phyloP scores from a whole-genome alignment of 2,888 invertebrate species.

The Drosophila sordidula region DNA sequence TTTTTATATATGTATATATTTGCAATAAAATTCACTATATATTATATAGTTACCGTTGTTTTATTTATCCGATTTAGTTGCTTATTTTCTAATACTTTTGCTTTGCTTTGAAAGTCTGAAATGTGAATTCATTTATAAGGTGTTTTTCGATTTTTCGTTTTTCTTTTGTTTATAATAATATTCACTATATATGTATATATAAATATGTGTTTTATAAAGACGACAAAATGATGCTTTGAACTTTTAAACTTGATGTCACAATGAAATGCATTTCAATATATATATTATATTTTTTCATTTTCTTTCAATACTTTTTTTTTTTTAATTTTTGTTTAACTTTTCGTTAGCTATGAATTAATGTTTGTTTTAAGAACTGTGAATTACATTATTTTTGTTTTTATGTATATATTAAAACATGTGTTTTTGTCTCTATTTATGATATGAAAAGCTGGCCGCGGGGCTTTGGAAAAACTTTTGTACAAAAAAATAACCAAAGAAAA shows the following conservation, averaged over 20 bases:
- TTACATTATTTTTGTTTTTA: constrained; percentile 18
- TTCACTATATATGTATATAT: constrained; percentile 37
- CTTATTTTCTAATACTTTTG: constrained; percentile 53
- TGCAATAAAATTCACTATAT: constrained; percentile 52
- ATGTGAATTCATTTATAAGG: constrained; percentile 59
- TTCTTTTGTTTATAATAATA: constrained; percentile 28
- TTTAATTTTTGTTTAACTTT: constrained; percentile 38
- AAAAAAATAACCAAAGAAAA: background rate
- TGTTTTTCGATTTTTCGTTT: constrained; percentile 32
- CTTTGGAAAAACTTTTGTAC: constrained; percentile 2
- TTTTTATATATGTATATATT: constrained; percentile 29
- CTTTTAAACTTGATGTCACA: constrained; percentile 65
- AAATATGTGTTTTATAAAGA: constrained; percentile 55
- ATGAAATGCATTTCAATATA: constrained; percentile 47
- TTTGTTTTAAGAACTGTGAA: constrained; percentile 38
- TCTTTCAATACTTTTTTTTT: constrained; percentile 33
- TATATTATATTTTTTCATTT: constrained; percentile 15
- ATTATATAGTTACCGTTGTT: constrained; percentile 25
- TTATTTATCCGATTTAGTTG: constrained; percentile 22
- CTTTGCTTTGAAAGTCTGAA: constrained; percentile 65
- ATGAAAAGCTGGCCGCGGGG: constrained; percentile 57
- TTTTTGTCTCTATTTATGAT: constrained; percentile 51
- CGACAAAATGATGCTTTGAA: constrained; percentile 74
- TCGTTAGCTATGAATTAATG: constrained; percentile 57
- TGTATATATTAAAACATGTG: constrained; percentile 48